phyloP scores from a whole-genome alignment of 2,888 invertebrate genomes.

The Rhogogaster chlorosoma region DNA sequence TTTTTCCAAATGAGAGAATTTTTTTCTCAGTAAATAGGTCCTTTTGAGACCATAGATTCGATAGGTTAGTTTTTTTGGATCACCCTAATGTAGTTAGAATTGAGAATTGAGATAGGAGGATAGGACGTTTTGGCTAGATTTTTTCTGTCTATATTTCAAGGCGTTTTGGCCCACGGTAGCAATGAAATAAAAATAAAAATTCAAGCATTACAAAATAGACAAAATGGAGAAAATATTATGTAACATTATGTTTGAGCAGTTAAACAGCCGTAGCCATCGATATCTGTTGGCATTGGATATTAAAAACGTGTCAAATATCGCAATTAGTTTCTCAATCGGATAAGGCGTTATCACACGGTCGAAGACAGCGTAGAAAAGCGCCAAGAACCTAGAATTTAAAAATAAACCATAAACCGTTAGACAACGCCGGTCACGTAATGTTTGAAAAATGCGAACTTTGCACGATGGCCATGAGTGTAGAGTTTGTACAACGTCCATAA shows the following conservation, averaged over 20 bases:
- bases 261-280: background rate
- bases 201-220: no score
- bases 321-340: background rate
- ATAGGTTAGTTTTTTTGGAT: no score
- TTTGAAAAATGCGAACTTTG: background rate
- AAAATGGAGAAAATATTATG: background rate
- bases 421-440: background rate
- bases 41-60: no score
- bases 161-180: no score
- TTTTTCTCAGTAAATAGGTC: no score
- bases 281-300: background rate
- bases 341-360: background rate
- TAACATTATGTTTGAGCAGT: background rate
- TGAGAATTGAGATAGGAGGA: no score
- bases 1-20: no score
- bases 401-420: background rate
- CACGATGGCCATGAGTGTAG: background rate
- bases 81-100: no score
- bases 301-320: conserved; percentile 13
- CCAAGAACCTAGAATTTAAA: background rate
- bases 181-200: no score
- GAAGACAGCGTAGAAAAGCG: background rate
- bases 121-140: no score
- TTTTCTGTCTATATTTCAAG: no score
- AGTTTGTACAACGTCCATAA: background rate